Evolutionary conservation across 2,797 vertebrate species (phyloP).

Genomic region (Heliangelus exortis): DNA sequence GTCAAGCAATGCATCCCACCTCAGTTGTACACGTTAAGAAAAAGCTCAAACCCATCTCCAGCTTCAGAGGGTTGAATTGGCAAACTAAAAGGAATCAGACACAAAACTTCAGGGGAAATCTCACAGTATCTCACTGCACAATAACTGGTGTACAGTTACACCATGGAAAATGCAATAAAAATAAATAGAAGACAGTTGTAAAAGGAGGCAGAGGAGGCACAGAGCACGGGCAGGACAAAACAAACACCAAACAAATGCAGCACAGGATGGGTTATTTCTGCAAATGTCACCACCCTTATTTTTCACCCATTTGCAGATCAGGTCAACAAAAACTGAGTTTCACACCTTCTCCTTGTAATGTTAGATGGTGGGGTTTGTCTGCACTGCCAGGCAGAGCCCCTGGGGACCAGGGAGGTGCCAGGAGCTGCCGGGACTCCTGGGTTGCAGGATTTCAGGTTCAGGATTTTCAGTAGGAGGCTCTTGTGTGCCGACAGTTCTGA

Average conservation of each 20-base stretch:
- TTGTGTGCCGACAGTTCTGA: slow-evolving; percentile 8
- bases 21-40: neutral
- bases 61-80: neutral
- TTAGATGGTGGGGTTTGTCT: neutral
- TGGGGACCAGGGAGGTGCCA: neutral
- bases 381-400: neutral
- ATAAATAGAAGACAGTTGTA: neutral
- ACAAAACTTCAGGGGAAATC: neutral
- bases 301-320: neutral
- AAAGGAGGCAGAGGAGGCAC: neutral
- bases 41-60: neutral
- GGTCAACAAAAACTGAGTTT: neutral
- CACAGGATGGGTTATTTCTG: neutral
- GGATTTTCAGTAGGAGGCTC: slow-evolving; percentile 42
- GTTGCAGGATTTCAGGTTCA: slow-evolving; percentile 9
- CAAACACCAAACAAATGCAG: neutral
- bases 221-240: neutral
- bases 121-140: neutral
- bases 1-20: neutral
- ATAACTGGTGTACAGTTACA: neutral
- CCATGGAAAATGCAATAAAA: neutral
- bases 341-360: neutral
- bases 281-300: neutral
- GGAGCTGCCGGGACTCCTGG: neutral
- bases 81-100: neutral